Percentiles rank a stretch among this genome's conserved stretches.
phyloP scores from a whole-genome alignment of 2,888 invertebrate genomes.

The Idaea aversata region DNA sequence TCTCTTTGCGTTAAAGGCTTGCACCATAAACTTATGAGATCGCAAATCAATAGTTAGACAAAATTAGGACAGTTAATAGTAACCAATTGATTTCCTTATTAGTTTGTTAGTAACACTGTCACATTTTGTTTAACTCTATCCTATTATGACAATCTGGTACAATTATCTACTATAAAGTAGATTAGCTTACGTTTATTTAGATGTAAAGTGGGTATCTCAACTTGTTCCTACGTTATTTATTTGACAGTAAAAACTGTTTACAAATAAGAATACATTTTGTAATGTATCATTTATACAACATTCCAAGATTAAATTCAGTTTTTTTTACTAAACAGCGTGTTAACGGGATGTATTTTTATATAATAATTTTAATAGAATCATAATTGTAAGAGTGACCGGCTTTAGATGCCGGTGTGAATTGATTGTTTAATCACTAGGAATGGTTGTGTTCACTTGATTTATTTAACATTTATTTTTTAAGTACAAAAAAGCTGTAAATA shows the following conservation, averaged over 20 bases:
- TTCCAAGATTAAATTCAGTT: not conserved
- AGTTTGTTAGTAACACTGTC: not conserved
- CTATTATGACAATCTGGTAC: not conserved
- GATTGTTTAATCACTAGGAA: not conserved
- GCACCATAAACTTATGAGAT: not conserved
- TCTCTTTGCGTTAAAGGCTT: not conserved
- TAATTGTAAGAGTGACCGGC: not conserved
- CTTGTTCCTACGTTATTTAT: not conserved
- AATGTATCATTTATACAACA: not conserved
- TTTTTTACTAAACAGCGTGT: not conserved
- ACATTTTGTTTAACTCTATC: not conserved
- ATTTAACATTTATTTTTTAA: not conserved
- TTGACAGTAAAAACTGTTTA: not conserved
- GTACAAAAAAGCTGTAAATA: conserved; percentile 33
- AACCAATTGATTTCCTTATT: not conserved
- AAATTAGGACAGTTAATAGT: not conserved
- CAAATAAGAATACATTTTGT: not conserved
- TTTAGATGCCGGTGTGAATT: not conserved
- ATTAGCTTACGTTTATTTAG: not conserved
- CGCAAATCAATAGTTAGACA: not conserved
- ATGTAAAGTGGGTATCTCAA: not conserved
- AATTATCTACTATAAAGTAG: not conserved
- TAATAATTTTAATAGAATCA: not conserved
- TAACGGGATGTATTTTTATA: not conserved
- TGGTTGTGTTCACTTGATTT: conserved; percentile 35